Evolutionary conservation across 2,113 vertebrate species (phyloP), one percentile per base, ranked within the genome.

Genomic region (Rhagologus leucostigma): DNA sequence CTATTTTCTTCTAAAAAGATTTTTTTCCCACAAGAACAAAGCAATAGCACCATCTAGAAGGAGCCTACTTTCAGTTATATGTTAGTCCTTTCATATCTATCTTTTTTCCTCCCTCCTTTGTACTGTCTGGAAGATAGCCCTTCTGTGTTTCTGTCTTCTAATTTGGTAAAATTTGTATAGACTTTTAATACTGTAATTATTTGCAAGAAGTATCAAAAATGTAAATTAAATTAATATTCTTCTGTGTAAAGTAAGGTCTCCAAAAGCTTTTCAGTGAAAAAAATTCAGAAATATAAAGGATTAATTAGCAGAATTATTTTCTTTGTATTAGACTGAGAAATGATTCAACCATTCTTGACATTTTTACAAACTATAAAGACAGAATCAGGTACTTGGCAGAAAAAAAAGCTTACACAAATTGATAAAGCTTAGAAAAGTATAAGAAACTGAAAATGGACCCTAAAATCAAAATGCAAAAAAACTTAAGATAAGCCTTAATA

Each of bases 41-140:
- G 90, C 92, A 97, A 95, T 70, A 97, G 92, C 95, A 96, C 96
- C 92, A 95, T 93, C 94, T 96, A 96, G 88, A 96, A 96, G 93
- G 91, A 91, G 11, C 33, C 81, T 42, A 63, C 35, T 50, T 96
- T 93, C 63, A 74, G 37, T 57, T 83, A 55, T 42, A 9, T 77
- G 6, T 69, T 73, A 62, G 13, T 47, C 16, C 44, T 78, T 86
- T 62, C 29, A 33, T 39, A 42, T 21, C 8, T 55, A 11, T 37
- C 22, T 46, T 90, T 87, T 49, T 56, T 76, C 21, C 9, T 83
- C 20, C 23, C 13, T 53, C 35, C 3, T 83, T 86, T 24, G 11
- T 68, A 22, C 13, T 27, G 23, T 8, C 8, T 57, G 16, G 29
- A 62, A 73, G 42, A 46, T 3, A 80, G 8, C 9, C 20, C 10